Base-by-base conservation (phyloP, 2,888 invertebrate genomes). In the Herminia tarsipennalis region DNA sequence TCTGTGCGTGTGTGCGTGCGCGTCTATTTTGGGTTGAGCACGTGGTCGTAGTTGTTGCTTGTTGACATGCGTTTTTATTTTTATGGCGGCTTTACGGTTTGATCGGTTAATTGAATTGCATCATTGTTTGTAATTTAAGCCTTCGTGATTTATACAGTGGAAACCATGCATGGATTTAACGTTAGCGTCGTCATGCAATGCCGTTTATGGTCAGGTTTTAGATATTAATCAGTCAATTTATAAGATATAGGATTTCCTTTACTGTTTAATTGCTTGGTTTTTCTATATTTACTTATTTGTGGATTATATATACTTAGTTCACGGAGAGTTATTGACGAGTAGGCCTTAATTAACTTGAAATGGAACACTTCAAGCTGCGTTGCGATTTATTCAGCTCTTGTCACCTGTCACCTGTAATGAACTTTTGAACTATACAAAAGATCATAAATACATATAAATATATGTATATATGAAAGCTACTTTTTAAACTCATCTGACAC, bases 21-120 rank as follows among this genome's bases (percentile, higher is more conserved):
- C 66, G 69, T 88, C 88, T 90, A 89, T 91, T 90, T 90, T 83
- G 79, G 83, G 76, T 76, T 67, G 80, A 88, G 83, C 90, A 91
- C 90, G 90, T 91, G 90, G 87, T 88, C 81, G 81, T 82, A 79
- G 83, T 83, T 83, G 87, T 86, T 84, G 81, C 86, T 87, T 89
- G 89, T 89, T 88, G 88, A 88, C 87, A 87, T 83, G 83, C 79
- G 83, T 86, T 88, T 88, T 89, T 89, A 84, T 89, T 88, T 88
- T 86, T 86, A 86, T 81, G 76, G 75, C 77, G 77, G 74, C 72
- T 72, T 72, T 71, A 71, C 75, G 76, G 73, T 64, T 76, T 71
- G 76, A 75, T 77, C 76, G 74, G 76, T 79, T 83, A 78, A 86
- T 88, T 83, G 75, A 76, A 75, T 86, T 81, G 78, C 77, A 73